Percentiles rank a stretch among this genome's conserved stretches.
Evolutionary conservation across 2,888 invertebrate genomes (phyloP).

Genomic region (Caenorhabditis imperialis): DNA sequence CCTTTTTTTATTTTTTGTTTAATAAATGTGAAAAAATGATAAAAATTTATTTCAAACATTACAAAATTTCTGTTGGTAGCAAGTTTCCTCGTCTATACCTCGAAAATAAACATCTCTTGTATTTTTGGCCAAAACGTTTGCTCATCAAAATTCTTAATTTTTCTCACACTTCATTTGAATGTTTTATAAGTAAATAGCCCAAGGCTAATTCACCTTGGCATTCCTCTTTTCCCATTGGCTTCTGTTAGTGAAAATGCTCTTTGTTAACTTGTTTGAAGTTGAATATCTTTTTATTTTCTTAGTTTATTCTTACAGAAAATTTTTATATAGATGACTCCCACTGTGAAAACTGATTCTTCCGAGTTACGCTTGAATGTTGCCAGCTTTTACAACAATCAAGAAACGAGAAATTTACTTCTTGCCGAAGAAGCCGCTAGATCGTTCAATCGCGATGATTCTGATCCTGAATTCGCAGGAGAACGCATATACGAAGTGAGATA

Average conservation of each 20-base stretch:
- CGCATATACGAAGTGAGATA: constrained; percentile 47
- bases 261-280: neutral
- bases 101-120: too few species aligned
- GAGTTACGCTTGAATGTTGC: constrained; percentile 58
- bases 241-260: too few species aligned
- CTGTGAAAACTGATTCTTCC: constrained; percentile 22
- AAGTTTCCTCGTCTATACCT: too few species aligned
- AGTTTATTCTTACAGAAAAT: neutral
- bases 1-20: too few species aligned
- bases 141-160: neutral
- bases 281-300: neutral
- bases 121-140: constrained; percentile 5
- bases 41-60: too few species aligned
- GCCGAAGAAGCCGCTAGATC: constrained; percentile 55
- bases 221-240: neutral
- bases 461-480: constrained; percentile 41
- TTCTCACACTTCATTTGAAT: constrained; percentile 30
- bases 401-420: constrained; percentile 42
- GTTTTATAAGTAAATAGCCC: constrained; percentile 25
- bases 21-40: too few species aligned
- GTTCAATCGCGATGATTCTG: constrained; percentile 32
- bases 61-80: too few species aligned
- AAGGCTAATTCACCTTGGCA: constrained; percentile 23
- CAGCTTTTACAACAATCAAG: constrained; percentile 53
- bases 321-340: neutral